Base-by-base conservation (phyloP, 2,797 vertebrate genomes). In the Labeo calbasu region DNA sequence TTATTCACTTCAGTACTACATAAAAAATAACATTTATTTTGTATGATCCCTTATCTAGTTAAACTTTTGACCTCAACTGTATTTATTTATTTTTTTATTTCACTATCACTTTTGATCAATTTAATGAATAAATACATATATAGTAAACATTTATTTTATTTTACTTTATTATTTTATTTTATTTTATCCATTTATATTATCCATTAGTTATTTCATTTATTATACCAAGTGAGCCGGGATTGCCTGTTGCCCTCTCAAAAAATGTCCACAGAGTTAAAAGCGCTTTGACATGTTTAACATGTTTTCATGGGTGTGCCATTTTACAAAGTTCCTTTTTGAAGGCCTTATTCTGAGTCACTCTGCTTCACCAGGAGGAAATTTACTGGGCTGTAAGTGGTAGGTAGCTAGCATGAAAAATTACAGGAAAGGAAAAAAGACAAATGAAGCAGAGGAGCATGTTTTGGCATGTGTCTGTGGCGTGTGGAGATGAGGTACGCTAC, bases 371-470 rank as follows among this genome's bases (percentile, higher is more conserved):
- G 78, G 32, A 86, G 80, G 61, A 85, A 86, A 84, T 86, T 75
- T 86, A 88, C 85, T 51, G 69, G 63, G 72, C 77, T 75, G n/a
- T 86, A 87, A 89, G 83, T 85, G 73, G 65, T 85, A 83, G 86
- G 77, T 86, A 84, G 77, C 57, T 63, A 32, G 81, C 79, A 57
- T 79, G 77, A 87, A 86, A 86, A 83, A 87, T 87, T 89, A 83
- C 83, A 86, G 85, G 73, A 78, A 72, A 80, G 69, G 66, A 84
- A 84, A 82, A 72, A 79, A 84, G 28, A 77, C 36, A 72, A 53
- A 77, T 73, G 50, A 71, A 85, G 80, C 61, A 70, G 69, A 53
- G 66, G 51, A 85, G 66, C 88, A 77, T 88, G 86, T 79, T 71
- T 59, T 48, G 77, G 69, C 86, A 75, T 85, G 88, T 81, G 66